Evolutionary conservation across 2,888 invertebrate genomes (phyloP), one percentile per base, ranked within the genome.

Genomic region (Empis stercorea): DNA sequence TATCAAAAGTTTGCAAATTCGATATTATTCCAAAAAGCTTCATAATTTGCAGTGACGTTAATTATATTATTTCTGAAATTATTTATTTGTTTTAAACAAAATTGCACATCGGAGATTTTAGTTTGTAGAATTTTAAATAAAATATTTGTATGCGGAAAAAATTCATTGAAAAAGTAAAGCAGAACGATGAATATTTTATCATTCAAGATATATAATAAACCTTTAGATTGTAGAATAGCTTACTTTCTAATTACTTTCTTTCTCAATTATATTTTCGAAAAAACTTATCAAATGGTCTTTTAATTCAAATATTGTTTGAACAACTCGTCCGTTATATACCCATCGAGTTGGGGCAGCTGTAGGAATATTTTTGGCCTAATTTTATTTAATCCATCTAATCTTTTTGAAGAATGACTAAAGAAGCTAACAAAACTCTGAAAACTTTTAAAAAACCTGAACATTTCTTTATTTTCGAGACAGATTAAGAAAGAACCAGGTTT

Each of bases 341-440:
- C 56, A 57, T 40, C 51, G 30, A 10, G 52, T 53, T 34, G 51
- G 44, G 37, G 51, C 49, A 30, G 48, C 53, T 38, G 36, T 49
- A 11, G 53, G 52, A 32, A 52, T 47, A 45, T 49, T 47, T 51
- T 46, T 14, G 52, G 27, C 13, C 32, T 43, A 38, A 52, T 49
- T 34, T 17, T 15, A 14, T 46, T 36, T 37, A 56, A 51, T 17
- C 45, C 48, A 39, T 39, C n/a, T 10, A 47, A 46, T 11, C 55
- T 48, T 50, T 56, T 56, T 30, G 52, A 43, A 5, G 54, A 57
- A 50, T 55, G 54, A 16, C 51, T 30, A 52, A 57, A 57, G 50
- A 50, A 55, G 20, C 43, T 15, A n/a, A 51, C 41, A 47, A 56
- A 48, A 6, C 48, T 50, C 11, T 41, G 37, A 5, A 45, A 30